Evolutionary conservation across 2,888 invertebrate genomes (phyloP).

Genomic region (Dynastes maya): DNA sequence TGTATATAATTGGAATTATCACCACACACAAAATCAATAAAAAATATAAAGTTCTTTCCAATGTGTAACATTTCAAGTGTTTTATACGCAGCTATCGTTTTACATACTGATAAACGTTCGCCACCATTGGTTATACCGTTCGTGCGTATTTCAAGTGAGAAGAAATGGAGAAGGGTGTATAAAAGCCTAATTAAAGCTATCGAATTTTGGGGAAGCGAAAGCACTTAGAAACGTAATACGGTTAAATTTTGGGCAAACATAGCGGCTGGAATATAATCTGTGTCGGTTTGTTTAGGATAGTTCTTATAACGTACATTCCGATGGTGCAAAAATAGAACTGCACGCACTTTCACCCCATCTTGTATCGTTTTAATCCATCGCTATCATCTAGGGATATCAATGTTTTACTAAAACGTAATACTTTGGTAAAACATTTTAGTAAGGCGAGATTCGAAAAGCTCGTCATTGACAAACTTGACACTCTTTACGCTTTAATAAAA

Average conservation of each 20-base stretch:
- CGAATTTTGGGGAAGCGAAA: slow-evolving; percentile 30
- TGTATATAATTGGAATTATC: no score
- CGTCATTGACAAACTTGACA: no score
- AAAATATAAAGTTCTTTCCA: no score
- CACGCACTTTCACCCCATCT: slow-evolving; percentile 1
- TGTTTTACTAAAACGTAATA: neutral
- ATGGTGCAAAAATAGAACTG: slow-evolving; percentile 18
- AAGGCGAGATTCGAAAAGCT: no score
- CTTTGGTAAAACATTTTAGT: slow-evolving; percentile 5
- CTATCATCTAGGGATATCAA: neutral
- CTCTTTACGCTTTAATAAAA: no score
- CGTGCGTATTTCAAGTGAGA: neutral
- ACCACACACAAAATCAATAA: no score
- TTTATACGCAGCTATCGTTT: no score
- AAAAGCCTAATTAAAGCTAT: slow-evolving; percentile 32
- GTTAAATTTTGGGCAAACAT: slow-evolving; percentile 41
- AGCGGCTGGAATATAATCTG: slow-evolving; percentile 38
- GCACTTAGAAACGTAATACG: slow-evolving; percentile 41
- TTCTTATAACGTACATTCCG: slow-evolving; percentile 16
- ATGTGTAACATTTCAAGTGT: no score
- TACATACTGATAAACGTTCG: neutral
- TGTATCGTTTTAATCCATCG: slow-evolving; percentile 16
- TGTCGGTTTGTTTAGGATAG: slow-evolving; percentile 36
- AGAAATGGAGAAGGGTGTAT: slow-evolving; percentile 32
- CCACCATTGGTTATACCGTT: neutral